Evolutionary conservation across 2,113 vertebrate species (phyloP).

Genomic region (Dipodomys spectabilis): DNA sequence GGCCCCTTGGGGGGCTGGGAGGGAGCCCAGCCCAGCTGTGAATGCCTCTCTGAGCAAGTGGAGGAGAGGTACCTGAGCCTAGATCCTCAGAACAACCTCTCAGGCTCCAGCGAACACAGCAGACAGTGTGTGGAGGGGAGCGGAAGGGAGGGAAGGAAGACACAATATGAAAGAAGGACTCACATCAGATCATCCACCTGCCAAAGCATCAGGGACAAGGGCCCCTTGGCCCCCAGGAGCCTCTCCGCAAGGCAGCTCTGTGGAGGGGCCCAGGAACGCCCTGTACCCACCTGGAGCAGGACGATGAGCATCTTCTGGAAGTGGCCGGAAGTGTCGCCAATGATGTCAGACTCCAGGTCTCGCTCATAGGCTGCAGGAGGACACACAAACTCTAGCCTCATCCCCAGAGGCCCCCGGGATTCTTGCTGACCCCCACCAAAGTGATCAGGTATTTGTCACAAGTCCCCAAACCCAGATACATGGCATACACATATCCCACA

Average conservation of each 20-base stretch:
- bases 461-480: neutral
- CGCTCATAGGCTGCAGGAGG: constrained; percentile 90
- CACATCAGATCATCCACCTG: too few species aligned
- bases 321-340: constrained; percentile 94
- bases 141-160: neutral
- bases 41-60: too few species aligned
- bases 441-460: neutral
- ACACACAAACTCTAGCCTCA: neutral
- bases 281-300: constrained; percentile 92
- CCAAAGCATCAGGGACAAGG: neutral
- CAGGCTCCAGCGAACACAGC: neutral
- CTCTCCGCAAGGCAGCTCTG: neutral
- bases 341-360: constrained; percentile 92
- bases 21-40: neutral
- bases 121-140: neutral
- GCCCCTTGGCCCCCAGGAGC: neutral
- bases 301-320: constrained; percentile 99
- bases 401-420: neutral
- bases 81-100: neutral
- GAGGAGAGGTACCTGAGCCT: too few species aligned
- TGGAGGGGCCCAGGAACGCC: neutral
- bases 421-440: neutral
- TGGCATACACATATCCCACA: neutral
- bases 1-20: neutral
- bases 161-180: neutral